Evolutionary conservation across 2,888 invertebrate species (phyloP).

Genomic region (Tenthredo mesomela): DNA sequence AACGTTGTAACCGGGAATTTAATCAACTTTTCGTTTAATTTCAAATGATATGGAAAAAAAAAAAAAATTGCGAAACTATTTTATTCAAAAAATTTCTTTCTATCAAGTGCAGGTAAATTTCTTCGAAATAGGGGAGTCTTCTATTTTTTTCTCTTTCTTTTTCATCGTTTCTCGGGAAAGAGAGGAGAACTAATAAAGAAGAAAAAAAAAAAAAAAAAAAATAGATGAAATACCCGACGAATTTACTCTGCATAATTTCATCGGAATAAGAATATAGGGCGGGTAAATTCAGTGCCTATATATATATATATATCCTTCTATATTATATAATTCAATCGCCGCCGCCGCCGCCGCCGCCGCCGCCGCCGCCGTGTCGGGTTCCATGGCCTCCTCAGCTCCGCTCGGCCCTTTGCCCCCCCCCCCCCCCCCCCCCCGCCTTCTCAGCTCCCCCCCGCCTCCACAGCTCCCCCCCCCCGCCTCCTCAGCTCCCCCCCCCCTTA

Average conservation of each 20-base stretch:
- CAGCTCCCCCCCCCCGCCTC: too few relatives aligned
- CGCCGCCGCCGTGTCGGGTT: too few relatives aligned
- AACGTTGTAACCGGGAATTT: background rate
- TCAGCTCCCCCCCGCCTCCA: too few relatives aligned
- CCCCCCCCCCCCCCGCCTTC: too few relatives aligned
- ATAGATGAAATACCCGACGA: background rate
- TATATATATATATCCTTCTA: too few relatives aligned
- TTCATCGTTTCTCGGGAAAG: background rate
- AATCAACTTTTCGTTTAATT: background rate
- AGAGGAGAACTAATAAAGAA: background rate
- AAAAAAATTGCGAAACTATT: background rate
- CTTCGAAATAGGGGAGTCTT: background rate
- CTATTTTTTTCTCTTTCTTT: background rate
- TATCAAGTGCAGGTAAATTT: background rate
- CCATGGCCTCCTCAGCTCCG: too few relatives aligned
- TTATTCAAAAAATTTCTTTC: background rate
- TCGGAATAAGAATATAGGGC: background rate
- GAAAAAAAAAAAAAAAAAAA: background rate
- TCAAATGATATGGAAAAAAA: background rate
- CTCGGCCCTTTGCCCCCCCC: too few relatives aligned
- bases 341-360: too few relatives aligned
- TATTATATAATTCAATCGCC: too few relatives aligned
- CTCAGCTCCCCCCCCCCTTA: too few relatives aligned
- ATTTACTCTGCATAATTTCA: slow-evolving; percentile 7
- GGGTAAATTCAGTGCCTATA: background rate